Percentiles rank a stretch among this genome's conserved stretches.
Evolutionary conservation across 1,140 invertebrate genomes (phyloP).

Genomic region (Cecropterus lyciades): DNA sequence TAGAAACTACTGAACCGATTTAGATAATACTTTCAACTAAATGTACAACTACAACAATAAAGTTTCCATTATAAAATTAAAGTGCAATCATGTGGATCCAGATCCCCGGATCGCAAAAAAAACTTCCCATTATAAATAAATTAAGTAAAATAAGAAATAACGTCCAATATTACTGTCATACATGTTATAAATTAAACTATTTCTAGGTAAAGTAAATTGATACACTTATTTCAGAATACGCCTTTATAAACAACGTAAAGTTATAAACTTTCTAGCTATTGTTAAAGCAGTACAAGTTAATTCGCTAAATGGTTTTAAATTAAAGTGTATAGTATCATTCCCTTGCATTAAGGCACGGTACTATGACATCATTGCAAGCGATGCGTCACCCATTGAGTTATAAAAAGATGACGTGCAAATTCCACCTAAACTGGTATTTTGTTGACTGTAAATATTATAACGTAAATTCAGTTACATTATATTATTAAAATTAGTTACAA

Average conservation of each 20-base stretch:
- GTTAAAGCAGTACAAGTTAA: conserved; percentile 20
- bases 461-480: too few relatives aligned
- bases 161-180: too few relatives aligned
- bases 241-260: neutral
- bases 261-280: conserved; percentile 19
- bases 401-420: conserved; percentile 47
- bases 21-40: too few relatives aligned
- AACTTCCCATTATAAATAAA: neutral
- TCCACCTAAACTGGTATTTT: conserved; percentile 39
- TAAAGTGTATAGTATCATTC: conserved; percentile 28
- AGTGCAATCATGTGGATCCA: too few relatives aligned
- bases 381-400: conserved; percentile 50
- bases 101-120: neutral
- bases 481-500: too few relatives aligned
- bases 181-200: neutral
- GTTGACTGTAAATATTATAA: neutral
- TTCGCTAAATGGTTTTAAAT: conserved; percentile 33
- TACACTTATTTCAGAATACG: too few relatives aligned
- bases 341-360: conserved; percentile 26
- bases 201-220: too few relatives aligned
- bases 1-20: too few relatives aligned
- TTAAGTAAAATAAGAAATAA: too few relatives aligned
- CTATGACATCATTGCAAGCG: conserved; percentile 49
- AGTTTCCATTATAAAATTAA: too few relatives aligned
- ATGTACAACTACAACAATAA: too few relatives aligned